Conservation (phyloP, 1,140 invertebrate species). For the Adoxophyes honmai region DNA sequence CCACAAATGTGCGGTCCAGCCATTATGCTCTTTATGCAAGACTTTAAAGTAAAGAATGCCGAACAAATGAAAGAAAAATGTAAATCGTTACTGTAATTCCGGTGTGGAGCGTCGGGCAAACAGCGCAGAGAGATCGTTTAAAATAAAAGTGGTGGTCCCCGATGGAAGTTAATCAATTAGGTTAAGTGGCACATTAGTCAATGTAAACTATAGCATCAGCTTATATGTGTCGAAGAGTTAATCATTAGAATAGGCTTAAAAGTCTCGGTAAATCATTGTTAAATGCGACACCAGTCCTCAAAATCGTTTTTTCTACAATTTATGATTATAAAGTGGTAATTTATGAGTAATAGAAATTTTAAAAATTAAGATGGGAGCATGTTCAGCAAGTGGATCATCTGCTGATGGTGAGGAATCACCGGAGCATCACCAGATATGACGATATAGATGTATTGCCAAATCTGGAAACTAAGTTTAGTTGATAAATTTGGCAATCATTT, state of each 20-base stretch:
- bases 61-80: conserved; percentile 12
- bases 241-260: conserved; percentile 4
- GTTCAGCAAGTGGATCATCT: too few species aligned
- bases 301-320: too few species aligned
- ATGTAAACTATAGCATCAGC: not conserved
- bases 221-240: conserved; percentile 1
- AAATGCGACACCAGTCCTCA: too few species aligned
- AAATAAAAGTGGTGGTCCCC: conserved; percentile 5
- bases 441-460: too few species aligned
- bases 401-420: too few species aligned
- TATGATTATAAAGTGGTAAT: too few species aligned
- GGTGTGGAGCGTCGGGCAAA: conserved; percentile 1
- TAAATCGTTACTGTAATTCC: conserved; percentile 11
- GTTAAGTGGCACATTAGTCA: conserved; percentile 6
- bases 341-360: too few species aligned
- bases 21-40: conserved; percentile 11
- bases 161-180: conserved; percentile 13
- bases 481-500: too few species aligned
- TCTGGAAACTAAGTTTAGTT: too few species aligned
- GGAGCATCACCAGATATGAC: too few species aligned
- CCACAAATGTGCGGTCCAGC: conserved; percentile 2
- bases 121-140: conserved; percentile 1
- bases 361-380: too few species aligned
- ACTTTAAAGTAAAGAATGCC: conserved; percentile 11
- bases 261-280: not conserved